These are phyloP conservation scores for Solea solea DNA, from an alignment of 2,113 vertebrate species.

Conservation along the genomic window DNA sequence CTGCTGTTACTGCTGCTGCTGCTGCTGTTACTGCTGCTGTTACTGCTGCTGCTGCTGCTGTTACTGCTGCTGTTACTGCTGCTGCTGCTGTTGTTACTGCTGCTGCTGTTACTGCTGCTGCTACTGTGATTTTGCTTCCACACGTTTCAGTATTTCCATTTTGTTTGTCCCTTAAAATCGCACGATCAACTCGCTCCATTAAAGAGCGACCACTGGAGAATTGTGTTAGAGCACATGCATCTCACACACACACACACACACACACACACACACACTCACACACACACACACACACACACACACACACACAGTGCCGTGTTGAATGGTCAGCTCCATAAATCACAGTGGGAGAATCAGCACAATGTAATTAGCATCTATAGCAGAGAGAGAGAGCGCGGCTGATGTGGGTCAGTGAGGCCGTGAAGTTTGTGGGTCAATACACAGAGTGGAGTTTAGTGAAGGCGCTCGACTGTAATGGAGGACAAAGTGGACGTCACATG, in stretches of 20 bases:
- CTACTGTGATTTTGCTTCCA: background rate
- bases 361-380: conserved; percentile 71
- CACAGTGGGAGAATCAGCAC: conserved; percentile 41
- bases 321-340: conserved; percentile 65
- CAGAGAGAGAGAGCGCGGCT: conserved; percentile 28
- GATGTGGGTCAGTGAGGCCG: conserved; percentile 74
- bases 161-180: conserved; percentile 22
- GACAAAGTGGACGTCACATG: conserved; percentile 47
- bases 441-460: conserved; percentile 47
- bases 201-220: background rate
- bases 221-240: conserved; percentile 15
- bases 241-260: too few relatives aligned
- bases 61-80: too few relatives aligned
- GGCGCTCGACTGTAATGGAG: conserved; percentile 55
- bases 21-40: too few relatives aligned
- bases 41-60: too few relatives aligned
- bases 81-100: too few relatives aligned
- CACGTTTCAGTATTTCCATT: conserved; percentile 33
- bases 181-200: conserved; percentile 19
- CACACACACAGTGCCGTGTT: conserved; percentile 42
- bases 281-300: too few relatives aligned
- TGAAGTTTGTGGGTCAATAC: conserved; percentile 70
- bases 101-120: background rate
- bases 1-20: too few relatives aligned
- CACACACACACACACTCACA: too few relatives aligned